Percentiles rank a stretch among this genome's conserved stretches.
Evolutionary conservation across 1,140 invertebrate genomes (phyloP).

Genomic region (Brachionus manjavacas): DNA sequence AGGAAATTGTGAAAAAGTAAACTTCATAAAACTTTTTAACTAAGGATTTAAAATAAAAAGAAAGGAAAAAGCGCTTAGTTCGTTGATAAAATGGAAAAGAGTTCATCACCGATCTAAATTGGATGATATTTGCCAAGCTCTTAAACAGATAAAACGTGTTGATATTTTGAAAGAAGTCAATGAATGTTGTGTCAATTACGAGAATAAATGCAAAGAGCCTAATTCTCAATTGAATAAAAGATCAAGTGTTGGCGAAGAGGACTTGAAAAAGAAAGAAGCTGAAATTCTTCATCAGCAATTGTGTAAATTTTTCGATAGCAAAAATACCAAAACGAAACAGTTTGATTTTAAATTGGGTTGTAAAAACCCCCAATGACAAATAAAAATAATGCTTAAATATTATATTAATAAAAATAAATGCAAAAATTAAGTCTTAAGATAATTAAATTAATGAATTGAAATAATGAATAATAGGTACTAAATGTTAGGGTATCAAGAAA

Average conservation of each 20-base stretch:
- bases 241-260: not conserved
- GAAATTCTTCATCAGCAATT: conserved; percentile 20
- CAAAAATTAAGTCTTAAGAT: no score
- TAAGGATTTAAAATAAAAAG: conserved; percentile 44
- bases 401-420: no score
- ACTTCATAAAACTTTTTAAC: not conserved
- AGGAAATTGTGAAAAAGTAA: not conserved
- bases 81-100: conserved; percentile 49
- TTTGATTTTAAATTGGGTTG: conserved; percentile 8
- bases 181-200: not conserved
- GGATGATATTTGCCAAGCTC: conserved; percentile 47
- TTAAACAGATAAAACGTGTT: conserved; percentile 46
- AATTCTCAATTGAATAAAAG: not conserved
- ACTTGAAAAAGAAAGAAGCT: not conserved
- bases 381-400: not conserved
- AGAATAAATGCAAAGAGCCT: not conserved
- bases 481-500: no score
- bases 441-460: no score
- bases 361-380: not conserved
- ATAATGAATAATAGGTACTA: no score
- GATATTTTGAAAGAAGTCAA: conserved; percentile 46
- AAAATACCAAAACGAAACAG: conserved; percentile 23
- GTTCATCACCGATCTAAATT: conserved; percentile 50
- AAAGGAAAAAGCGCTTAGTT: conserved; percentile 47
- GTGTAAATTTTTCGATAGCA: not conserved